A percentile compares a stretch with the other conserved stretches of the same genome.
Conservation (phyloP, 2,797 vertebrate genomes). For the Pangasius sanitwongsei region DNA sequence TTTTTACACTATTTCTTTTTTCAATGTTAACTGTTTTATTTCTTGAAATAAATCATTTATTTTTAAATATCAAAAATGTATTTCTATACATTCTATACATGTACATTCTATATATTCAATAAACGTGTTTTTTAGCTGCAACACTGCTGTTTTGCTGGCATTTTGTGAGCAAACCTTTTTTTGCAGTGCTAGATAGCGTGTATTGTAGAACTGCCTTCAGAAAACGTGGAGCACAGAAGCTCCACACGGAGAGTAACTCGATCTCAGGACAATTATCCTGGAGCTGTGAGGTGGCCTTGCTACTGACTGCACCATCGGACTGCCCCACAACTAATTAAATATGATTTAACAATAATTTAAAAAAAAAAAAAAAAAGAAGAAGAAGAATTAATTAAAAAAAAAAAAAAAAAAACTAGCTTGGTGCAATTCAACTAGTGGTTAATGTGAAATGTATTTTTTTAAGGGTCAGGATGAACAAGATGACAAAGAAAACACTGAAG, state of each 20-base stretch:
- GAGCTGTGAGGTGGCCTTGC: background rate
- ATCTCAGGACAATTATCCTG: background rate
- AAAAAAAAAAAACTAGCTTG: background rate
- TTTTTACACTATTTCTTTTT: too few relatives aligned
- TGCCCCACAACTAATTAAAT: background rate
- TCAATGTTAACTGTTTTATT: too few relatives aligned
- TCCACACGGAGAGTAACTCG: background rate
- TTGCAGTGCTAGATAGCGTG: background rate
- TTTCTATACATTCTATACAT: too few relatives aligned
- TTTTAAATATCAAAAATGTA: too few relatives aligned
- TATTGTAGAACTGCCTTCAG: background rate
- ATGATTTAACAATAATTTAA: background rate
- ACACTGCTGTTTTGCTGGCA: background rate
- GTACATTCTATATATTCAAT: background rate
- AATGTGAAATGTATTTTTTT: background rate
- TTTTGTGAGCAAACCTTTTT: background rate
- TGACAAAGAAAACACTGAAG: conserved; percentile 66
- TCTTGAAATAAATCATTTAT: too few relatives aligned
- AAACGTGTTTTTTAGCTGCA: background rate
- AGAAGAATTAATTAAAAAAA: background rate
- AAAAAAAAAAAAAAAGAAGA: background rate
- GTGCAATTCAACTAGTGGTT: background rate
- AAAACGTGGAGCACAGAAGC: background rate
- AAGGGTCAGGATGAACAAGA: conserved; percentile 68
- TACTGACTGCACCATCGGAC: background rate